Conservation (phyloP, 2,888 invertebrate species). For the Clivina fossor region DNA sequence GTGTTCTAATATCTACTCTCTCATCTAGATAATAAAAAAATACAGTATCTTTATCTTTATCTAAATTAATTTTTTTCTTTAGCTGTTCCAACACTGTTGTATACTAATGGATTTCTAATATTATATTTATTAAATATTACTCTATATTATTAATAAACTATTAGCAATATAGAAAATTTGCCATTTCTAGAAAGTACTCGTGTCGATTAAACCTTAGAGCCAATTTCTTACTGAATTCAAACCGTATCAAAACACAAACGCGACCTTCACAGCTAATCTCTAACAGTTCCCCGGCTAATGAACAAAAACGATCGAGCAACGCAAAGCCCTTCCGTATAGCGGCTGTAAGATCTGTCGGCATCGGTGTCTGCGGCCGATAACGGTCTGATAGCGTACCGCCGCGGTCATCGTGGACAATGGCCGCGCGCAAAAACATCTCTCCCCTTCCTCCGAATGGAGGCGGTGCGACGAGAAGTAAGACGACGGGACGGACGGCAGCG, state of each 20-base stretch:
- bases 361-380: constrained; percentile 15
- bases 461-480: not conserved
- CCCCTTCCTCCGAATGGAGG: not conserved
- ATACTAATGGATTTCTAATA: too few relatives aligned
- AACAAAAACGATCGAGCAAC: constrained; percentile 25
- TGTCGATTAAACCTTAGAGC: too few relatives aligned
- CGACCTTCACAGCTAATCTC: constrained; percentile 25
- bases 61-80: too few relatives aligned
- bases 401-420: constrained; percentile 12
- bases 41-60: too few relatives aligned
- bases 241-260: not conserved
- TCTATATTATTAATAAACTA: too few relatives aligned
- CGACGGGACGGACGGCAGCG: constrained; percentile 7
- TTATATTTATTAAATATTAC: too few relatives aligned
- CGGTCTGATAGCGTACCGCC: constrained; percentile 5
- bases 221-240: constrained; percentile 17
- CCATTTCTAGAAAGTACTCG: too few relatives aligned
- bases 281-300: constrained; percentile 24
- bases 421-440: constrained; percentile 17
- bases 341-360: too few relatives aligned
- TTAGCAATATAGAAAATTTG: too few relatives aligned
- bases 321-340: constrained; percentile 5
- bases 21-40: too few relatives aligned
- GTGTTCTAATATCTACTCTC: too few relatives aligned
- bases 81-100: too few relatives aligned